Evolutionary conservation across 2,113 vertebrate species (phyloP).

Genomic region (Abramis brama): DNA sequence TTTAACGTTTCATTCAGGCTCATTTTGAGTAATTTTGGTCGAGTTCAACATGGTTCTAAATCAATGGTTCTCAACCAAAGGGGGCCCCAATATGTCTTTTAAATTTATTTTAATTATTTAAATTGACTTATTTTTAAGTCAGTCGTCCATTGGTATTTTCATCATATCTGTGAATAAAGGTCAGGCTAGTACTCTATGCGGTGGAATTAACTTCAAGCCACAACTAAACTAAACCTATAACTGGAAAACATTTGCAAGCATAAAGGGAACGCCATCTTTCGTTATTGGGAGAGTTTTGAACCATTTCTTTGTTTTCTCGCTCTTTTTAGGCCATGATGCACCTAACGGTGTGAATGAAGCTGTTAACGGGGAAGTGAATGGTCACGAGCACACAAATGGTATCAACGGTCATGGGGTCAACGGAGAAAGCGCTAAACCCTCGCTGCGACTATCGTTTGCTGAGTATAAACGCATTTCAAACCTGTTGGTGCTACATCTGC

Average conservation of each 20-base stretch:
- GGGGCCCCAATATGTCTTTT: not conserved
- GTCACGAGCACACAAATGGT: slow-evolving; percentile 72
- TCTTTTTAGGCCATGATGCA: slow-evolving; percentile 74
- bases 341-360: slow-evolving; percentile 76
- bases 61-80: not conserved
- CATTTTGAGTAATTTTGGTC: not conserved
- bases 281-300: too few relatives aligned
- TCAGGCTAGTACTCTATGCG: too few relatives aligned
- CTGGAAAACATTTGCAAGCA: too few relatives aligned
- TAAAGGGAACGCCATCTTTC: too few relatives aligned
- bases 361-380: slow-evolving; percentile 67
- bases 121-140: too few relatives aligned
- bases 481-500: slow-evolving; percentile 91
- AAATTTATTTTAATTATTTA: too few relatives aligned
- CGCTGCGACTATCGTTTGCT: slow-evolving; percentile 86
- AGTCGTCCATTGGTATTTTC: too few relatives aligned
- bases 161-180: too few relatives aligned
- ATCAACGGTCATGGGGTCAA: slow-evolving; percentile 72
- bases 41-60: not conserved
- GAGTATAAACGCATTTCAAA: slow-evolving; percentile 96
- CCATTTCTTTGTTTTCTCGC: not conserved
- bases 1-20: not conserved
- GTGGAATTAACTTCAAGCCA: too few relatives aligned
- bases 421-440: slow-evolving; percentile 75
- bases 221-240: too few relatives aligned